These are phyloP conservation scores for Trachurus trachurus DNA, from an alignment of 2,797 vertebrate species.

Conservation along the genomic window DNA sequence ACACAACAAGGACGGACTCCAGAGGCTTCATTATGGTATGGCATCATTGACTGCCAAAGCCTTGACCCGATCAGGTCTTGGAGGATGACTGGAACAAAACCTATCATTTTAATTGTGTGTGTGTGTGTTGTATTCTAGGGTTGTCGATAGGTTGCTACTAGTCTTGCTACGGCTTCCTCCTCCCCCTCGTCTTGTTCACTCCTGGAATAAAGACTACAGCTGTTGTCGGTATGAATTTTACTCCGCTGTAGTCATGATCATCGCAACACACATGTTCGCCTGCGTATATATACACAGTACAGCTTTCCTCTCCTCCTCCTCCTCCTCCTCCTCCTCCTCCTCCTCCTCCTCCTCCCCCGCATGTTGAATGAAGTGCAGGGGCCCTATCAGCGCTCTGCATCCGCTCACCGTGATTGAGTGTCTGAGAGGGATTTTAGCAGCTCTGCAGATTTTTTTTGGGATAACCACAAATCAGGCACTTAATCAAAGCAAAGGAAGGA, in stretches of 20 bases:
- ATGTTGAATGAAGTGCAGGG: constrained; percentile 49
- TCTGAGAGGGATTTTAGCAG: constrained; percentile 66
- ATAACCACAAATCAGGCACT: constrained; percentile 70
- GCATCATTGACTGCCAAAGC: constrained; percentile 56
- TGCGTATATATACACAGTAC: constrained; percentile 45
- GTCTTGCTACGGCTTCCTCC: neutral
- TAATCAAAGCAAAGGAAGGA: constrained; percentile 64
- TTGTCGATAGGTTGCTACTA: constrained; percentile 3
- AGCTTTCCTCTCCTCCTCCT: constrained; percentile 41
- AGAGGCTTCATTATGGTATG: constrained; percentile 67
- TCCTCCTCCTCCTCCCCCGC: constrained; percentile 58
- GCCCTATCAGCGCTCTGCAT: constrained; percentile 59
- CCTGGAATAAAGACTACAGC: neutral
- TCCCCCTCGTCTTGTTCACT: constrained; percentile 1
- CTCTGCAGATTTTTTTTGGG: constrained; percentile 74
- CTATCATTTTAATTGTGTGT: constrained; percentile 30
- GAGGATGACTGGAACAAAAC: constrained; percentile 40
- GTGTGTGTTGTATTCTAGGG: constrained; percentile 11
- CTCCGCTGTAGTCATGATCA: constrained; percentile 57
- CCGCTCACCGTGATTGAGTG: constrained; percentile 64
- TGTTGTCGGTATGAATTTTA: constrained; percentile 36
- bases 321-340: constrained; percentile 67
- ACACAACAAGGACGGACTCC: constrained; percentile 24
- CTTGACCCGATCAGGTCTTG: constrained; percentile 17
- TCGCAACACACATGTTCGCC: constrained; percentile 37